Percentiles rank a stretch among this genome's conserved stretches.
Conservation (phyloP, 2,888 invertebrate species). For the Cenopis cana region DNA sequence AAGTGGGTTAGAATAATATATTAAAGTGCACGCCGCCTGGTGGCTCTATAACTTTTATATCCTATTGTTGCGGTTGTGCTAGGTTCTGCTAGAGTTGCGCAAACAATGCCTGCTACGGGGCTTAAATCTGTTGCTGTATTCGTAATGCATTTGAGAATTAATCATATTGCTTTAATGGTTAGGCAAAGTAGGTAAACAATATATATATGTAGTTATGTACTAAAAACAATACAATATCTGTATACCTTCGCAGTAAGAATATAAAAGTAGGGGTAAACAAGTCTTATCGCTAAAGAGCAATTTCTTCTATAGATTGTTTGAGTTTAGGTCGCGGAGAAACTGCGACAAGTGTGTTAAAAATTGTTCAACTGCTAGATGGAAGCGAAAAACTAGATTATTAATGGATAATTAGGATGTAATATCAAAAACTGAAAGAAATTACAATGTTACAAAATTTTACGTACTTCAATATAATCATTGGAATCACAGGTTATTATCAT, state of each 20-base stretch:
- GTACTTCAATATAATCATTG: background rate
- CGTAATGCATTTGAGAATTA: background rate
- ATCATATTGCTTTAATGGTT: background rate
- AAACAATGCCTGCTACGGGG: slow-evolving; percentile 14
- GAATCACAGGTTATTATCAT: background rate
- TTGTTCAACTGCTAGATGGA: too few relatives aligned
- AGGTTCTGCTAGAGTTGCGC: background rate
- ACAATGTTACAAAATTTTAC: too few relatives aligned
- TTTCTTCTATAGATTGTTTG: too few relatives aligned
- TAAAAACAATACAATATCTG: too few relatives aligned
- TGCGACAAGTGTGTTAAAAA: too few relatives aligned
- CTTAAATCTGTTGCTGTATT: background rate
- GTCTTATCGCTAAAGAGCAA: too few relatives aligned
- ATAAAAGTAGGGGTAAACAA: too few relatives aligned
- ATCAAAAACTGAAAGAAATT: background rate
- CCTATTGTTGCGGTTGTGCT: slow-evolving; percentile 20
- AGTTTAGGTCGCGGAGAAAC: too few relatives aligned
- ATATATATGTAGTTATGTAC: too few relatives aligned
- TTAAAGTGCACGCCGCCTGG: slow-evolving; percentile 11
- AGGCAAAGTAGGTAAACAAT: too few relatives aligned
- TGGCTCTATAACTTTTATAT: slow-evolving; percentile 27
- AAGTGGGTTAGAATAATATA: slow-evolving; percentile 5
- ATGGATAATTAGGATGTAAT: background rate
- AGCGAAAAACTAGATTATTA: too few relatives aligned
- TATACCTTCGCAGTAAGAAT: too few relatives aligned